phyloP scores from a whole-genome alignment of 2,113 vertebrate species.

The Saguinus imperator region DNA sequence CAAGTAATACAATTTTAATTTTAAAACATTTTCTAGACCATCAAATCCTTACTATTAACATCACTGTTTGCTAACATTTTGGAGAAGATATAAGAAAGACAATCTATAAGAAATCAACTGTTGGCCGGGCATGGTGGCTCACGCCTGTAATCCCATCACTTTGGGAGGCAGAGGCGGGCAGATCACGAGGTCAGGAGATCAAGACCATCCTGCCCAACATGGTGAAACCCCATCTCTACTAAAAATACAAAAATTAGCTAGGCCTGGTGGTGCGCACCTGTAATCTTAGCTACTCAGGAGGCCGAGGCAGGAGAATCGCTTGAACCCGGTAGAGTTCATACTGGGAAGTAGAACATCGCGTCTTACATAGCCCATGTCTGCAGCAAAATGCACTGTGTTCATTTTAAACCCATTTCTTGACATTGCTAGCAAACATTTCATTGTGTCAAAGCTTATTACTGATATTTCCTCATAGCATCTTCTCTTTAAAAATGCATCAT shows the following conservation, averaged over 20 bases:
- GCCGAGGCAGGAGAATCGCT: too few species aligned
- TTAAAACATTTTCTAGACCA: not conserved
- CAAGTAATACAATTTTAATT: not conserved
- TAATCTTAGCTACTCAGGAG: too few species aligned
- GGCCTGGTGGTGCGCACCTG: too few species aligned
- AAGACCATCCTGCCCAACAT: too few species aligned
- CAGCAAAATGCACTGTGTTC: not conserved
- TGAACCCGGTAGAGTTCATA: not conserved
- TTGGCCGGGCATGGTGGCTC: not conserved
- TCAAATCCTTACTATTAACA: not conserved
- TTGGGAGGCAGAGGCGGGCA: too few species aligned
- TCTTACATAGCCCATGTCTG: fast-evolving
- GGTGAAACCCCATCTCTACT: too few species aligned
- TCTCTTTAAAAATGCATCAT: not conserved
- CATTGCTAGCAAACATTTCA: too few species aligned
- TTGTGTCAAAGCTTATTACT: too few species aligned
- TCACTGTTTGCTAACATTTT: not conserved
- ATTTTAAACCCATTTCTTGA: fast-evolving
- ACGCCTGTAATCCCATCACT: too few species aligned
- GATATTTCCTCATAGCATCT: not conserved
- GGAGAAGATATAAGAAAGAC: not conserved
- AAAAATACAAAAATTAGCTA: too few species aligned
- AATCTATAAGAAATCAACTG: not conserved
- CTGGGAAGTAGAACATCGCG: not conserved
- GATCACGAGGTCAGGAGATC: too few species aligned